Conservation (phyloP, 2,888 invertebrate species). For the Onchidella celtica region DNA sequence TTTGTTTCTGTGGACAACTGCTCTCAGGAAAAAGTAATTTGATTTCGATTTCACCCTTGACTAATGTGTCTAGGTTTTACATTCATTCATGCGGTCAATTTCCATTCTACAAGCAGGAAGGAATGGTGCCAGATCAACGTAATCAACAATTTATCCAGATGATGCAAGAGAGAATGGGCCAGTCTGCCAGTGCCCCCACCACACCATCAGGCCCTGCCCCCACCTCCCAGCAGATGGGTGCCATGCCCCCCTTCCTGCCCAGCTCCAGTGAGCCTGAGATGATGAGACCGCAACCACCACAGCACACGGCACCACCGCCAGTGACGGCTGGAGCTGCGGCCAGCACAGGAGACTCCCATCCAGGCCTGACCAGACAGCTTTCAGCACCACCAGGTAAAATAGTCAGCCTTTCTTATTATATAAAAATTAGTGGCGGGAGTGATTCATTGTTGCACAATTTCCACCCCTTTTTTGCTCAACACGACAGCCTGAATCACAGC, state of each 20-base stretch:
- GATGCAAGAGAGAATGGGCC: constrained; percentile 34
- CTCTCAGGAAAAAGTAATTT: too few species aligned
- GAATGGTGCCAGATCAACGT: constrained; percentile 39
- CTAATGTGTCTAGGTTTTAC: too few species aligned
- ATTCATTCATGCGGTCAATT: too few species aligned
- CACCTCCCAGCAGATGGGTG: constrained; percentile 29
- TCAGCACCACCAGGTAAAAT: constrained; percentile 47
- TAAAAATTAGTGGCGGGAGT: too few species aligned
- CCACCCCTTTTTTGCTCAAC: too few species aligned
- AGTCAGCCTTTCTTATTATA: too few species aligned
- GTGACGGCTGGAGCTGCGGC: constrained; percentile 53
- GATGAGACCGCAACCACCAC: constrained; percentile 15
- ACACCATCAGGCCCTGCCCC: not conserved
- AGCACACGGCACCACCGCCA: constrained; percentile 42
- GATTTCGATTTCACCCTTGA: too few species aligned
- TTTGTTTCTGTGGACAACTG: too few species aligned
- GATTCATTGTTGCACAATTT: too few species aligned
- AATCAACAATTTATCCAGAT: constrained; percentile 31
- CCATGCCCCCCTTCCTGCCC: constrained; percentile 29
- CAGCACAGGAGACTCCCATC: constrained; percentile 37
- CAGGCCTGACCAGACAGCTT: constrained; percentile 52
- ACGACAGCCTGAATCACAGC: too few species aligned
- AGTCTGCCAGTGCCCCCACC: not conserved
- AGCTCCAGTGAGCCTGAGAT: constrained; percentile 3
- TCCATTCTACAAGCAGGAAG: too few species aligned